Percentiles rank a stretch among this genome's conserved stretches.
Conservation (phyloP, 2,113 vertebrate species). For the Nibea coibor region DNA sequence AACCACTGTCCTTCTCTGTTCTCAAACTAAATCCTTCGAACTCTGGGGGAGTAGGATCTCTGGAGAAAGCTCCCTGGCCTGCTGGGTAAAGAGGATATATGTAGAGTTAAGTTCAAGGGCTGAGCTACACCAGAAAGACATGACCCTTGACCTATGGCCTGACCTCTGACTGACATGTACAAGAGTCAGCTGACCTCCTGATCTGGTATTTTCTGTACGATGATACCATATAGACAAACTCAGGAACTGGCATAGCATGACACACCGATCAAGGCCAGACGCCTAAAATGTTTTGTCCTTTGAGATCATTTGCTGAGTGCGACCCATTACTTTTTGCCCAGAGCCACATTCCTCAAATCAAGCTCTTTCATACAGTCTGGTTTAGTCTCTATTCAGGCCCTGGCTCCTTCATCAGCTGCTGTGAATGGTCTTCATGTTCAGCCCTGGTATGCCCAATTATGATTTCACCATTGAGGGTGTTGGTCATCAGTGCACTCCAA, state of each 20-base stretch:
- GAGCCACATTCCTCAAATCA: not conserved
- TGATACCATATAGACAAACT: conserved; percentile 37
- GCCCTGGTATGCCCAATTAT: conserved; percentile 20
- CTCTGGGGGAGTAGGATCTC: conserved; percentile 45
- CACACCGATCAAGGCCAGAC: not conserved
- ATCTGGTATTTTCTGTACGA: conserved; percentile 44
- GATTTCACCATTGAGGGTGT: conserved; percentile 34
- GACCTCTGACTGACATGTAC: conserved; percentile 58
- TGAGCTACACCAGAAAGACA: conserved; percentile 57
- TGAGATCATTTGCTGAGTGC: not conserved
- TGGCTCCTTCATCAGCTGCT: conserved; percentile 6
- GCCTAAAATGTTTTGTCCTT: not conserved
- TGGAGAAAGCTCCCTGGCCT: conserved; percentile 50
- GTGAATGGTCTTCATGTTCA: conserved; percentile 16
- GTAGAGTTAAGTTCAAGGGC: conserved; percentile 71
- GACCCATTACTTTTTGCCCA: not conserved
- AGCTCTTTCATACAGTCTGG: not conserved
- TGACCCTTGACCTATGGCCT: conserved; percentile 50
- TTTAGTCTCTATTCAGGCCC: not conserved
- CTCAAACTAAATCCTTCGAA: conserved; percentile 54
- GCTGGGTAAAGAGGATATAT: conserved; percentile 63
- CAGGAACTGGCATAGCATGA: conserved; percentile 19
- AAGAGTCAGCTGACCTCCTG: conserved; percentile 50
- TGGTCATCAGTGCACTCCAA: conserved; percentile 18
- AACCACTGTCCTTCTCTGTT: conserved; percentile 23